Percentiles rank a stretch among this genome's conserved stretches.
These are phyloP conservation scores for Tenthredo notha DNA, from an alignment of 2,888 invertebrate species.

Conservation along the genomic window DNA sequence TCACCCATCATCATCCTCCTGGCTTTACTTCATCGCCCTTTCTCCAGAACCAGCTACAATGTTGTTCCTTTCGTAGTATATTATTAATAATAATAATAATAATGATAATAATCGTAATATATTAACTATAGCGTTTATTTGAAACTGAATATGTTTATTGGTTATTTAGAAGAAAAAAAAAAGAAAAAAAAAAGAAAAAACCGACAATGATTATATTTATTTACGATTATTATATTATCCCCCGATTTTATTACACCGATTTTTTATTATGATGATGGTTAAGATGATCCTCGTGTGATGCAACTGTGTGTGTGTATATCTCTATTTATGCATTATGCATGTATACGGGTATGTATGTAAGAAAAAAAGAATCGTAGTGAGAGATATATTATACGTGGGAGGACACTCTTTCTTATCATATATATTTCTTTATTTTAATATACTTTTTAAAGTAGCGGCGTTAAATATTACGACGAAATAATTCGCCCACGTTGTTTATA, in stretches of 20 bases:
- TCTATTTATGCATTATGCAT: too few species aligned
- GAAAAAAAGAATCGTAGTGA: background rate
- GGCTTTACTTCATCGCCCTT: constrained; percentile 73
- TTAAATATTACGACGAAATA: background rate
- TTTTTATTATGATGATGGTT: background rate
- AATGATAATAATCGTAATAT: background rate
- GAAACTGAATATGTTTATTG: background rate
- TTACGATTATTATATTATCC: background rate
- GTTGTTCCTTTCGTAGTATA: background rate
- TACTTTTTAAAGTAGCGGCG: background rate
- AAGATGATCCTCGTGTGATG: constrained; percentile 36
- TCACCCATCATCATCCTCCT: constrained; percentile 93
- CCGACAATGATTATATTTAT: background rate
- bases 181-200: too few species aligned
- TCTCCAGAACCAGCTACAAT: constrained; percentile 50
- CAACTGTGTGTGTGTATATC: background rate
- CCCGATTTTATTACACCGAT: background rate
- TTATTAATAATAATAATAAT: background rate
- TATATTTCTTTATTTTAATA: background rate
- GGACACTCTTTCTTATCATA: background rate
- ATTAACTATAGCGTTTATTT: background rate
- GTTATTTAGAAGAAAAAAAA: background rate
- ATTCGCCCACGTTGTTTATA: background rate
- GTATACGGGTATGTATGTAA: background rate
- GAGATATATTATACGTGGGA: background rate